Percentiles rank a stretch among this genome's conserved stretches.
phyloP scores from a whole-genome alignment of 53 echinoderm and acorn worm genomes.

The Mesocentrotus franciscanus region DNA sequence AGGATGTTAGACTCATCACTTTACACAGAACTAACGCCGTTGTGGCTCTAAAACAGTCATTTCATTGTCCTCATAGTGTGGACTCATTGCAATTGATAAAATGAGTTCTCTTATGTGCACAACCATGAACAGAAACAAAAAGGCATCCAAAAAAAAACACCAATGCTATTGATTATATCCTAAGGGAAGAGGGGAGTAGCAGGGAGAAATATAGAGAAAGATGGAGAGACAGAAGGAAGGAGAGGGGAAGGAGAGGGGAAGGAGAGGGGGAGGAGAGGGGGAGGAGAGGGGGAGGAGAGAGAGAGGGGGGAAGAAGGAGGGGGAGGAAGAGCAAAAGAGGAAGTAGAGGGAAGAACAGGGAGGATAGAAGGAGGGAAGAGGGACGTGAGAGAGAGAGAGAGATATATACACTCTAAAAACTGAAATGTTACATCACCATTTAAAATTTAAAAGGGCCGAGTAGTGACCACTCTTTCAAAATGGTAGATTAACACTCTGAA shows the following conservation, averaged over 20 bases:
- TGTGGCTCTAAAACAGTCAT: no score
- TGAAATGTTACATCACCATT: no score
- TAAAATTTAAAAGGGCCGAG: no score
- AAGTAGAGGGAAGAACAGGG: no score
- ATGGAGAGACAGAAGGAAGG: background rate
- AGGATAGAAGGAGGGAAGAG: background rate
- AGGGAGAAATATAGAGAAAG: background rate
- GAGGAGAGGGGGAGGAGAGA: no score
- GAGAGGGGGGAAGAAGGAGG: background rate
- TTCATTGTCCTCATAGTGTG: background rate
- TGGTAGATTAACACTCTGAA: no score
- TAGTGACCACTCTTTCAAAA: no score
- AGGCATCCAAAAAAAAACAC: background rate
- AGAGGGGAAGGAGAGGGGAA: background rate
- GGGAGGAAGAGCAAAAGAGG: no score
- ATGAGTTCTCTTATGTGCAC: background rate
- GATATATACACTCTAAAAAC: no score
- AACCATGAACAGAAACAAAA: background rate
- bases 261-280: no score
- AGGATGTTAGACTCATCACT: no score
- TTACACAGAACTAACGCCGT: no score
- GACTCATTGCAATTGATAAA: background rate
- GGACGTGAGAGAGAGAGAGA: background rate
- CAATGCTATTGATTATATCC: constrained; percentile 3
- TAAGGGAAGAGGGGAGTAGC: background rate